These are phyloP conservation scores for Griposia aprilina DNA, from an alignment of 2,888 invertebrate species.

Conservation along the genomic window DNA sequence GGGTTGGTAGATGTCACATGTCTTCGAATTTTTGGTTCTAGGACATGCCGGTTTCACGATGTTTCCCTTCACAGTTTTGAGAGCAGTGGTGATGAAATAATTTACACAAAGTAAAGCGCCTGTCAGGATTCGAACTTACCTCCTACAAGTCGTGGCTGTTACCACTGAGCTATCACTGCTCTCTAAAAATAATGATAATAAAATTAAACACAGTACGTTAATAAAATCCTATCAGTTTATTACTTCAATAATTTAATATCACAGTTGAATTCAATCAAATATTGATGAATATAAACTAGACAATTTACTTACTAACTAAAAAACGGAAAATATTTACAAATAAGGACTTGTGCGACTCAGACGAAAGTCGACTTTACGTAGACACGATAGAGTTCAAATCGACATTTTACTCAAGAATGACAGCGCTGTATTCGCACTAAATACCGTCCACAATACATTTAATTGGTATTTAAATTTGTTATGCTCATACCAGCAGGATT, in stretches of 20 bases:
- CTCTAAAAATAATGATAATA: no score
- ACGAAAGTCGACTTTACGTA: constrained; percentile 10
- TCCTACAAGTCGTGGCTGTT: no score
- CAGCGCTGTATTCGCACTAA: neutral
- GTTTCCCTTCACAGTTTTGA: no score
- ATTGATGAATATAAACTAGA: constrained; percentile 42
- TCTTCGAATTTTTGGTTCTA: no score
- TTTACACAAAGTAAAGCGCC: no score
- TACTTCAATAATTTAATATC: constrained; percentile 81
- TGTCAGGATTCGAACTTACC: no score
- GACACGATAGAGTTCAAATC: constrained; percentile 32
- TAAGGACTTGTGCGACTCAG: neutral
- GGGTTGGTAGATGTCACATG: no score
- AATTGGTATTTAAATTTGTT: neutral
- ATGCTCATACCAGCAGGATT: neutral
- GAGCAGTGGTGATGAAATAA: no score
- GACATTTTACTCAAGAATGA: neutral
- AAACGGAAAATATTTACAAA: constrained; percentile 22
- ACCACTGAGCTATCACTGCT: no score
- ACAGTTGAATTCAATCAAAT: constrained; percentile 73
- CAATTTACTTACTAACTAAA: constrained; percentile 44
- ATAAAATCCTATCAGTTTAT: constrained; percentile 53
- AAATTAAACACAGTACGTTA: constrained; percentile 34
- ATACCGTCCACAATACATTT: neutral
- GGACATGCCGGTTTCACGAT: no score